Conservation (phyloP, 2,888 invertebrate species). For the Kryphioiulus occultus region DNA sequence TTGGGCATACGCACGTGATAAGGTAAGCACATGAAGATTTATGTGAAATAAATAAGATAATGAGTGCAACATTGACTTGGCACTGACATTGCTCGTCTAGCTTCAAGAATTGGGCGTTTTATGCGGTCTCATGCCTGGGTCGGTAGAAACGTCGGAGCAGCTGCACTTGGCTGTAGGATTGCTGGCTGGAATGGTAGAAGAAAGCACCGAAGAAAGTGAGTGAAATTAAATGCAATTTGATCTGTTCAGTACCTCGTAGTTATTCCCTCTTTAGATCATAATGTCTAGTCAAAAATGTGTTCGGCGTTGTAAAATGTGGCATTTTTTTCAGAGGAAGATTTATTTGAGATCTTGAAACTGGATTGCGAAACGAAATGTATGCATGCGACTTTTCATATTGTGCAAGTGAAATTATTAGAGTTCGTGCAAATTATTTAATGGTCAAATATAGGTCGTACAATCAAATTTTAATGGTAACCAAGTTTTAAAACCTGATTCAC, state of each 20-base stretch:
- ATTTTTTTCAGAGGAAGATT: slow-evolving; percentile 18
- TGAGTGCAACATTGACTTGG: not conserved
- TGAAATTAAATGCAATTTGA: not conserved
- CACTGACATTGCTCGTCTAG: not conserved
- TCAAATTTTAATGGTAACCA: no score
- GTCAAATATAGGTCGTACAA: no score
- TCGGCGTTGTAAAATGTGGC: not conserved
- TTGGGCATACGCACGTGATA: slow-evolving; percentile 87
- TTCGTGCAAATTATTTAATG: not conserved
- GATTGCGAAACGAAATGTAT: not conserved
- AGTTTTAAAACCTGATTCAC: no score
- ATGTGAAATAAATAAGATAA: not conserved
- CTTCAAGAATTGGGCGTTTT: slow-evolving; percentile 80
- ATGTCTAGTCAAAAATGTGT: not conserved
- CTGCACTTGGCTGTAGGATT: slow-evolving; percentile 88
- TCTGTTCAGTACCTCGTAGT: not conserved
- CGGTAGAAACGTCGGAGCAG: slow-evolving; percentile 76
- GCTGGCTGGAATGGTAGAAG: slow-evolving; percentile 85
- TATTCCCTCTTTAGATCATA: not conserved
- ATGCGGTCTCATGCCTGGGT: slow-evolving; percentile 88
- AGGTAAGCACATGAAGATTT: slow-evolving; percentile 66
- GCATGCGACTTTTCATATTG: not conserved
- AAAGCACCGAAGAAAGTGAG: slow-evolving; percentile 16
- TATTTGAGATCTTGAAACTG: not conserved
- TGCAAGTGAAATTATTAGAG: not conserved